These are phyloP conservation scores for Biston betularia DNA, from an alignment of 2,888 invertebrate species.

Conservation along the genomic window DNA sequence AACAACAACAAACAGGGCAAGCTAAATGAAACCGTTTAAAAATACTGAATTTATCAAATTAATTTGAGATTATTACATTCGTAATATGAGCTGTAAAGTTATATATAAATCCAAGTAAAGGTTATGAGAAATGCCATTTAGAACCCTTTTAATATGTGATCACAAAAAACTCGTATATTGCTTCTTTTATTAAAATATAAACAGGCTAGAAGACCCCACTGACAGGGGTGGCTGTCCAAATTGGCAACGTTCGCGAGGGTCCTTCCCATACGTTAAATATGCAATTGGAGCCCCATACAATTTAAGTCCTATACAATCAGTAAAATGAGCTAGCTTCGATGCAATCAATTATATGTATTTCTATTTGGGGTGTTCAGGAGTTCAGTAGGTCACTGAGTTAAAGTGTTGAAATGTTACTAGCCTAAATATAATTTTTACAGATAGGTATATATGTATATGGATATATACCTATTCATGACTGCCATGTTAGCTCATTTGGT, in stretches of 20 bases:
- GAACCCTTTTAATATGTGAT: conserved; percentile 31
- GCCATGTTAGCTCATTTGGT: no score
- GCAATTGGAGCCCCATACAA: conserved; percentile 81
- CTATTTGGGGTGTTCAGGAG: conserved; percentile 63
- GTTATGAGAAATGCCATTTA: conserved; percentile 14
- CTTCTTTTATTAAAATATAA: conserved; percentile 72
- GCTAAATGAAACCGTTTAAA: no score
- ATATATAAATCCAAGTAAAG: conserved; percentile 7
- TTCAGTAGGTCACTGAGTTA: conserved; percentile 67
- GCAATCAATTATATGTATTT: conserved; percentile 82
- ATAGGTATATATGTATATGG: no score
- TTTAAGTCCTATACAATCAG: conserved; percentile 78
- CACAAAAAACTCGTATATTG: conserved; percentile 49
- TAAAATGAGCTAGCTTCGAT: conserved; percentile 80
- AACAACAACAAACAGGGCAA: no score
- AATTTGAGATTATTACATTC: neutral
- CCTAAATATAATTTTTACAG: neutral
- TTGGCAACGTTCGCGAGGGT: conserved; percentile 81
- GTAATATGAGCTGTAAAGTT: neutral
- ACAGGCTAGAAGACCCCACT: conserved; percentile 62
- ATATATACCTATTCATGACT: no score
- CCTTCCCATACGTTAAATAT: conserved; percentile 83
- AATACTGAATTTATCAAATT: neutral
- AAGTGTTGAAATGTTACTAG: conserved; percentile 16
- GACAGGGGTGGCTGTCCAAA: conserved; percentile 68